phyloP scores from a whole-genome alignment of 2,797 vertebrate species.

The Lerista edwardsae region DNA sequence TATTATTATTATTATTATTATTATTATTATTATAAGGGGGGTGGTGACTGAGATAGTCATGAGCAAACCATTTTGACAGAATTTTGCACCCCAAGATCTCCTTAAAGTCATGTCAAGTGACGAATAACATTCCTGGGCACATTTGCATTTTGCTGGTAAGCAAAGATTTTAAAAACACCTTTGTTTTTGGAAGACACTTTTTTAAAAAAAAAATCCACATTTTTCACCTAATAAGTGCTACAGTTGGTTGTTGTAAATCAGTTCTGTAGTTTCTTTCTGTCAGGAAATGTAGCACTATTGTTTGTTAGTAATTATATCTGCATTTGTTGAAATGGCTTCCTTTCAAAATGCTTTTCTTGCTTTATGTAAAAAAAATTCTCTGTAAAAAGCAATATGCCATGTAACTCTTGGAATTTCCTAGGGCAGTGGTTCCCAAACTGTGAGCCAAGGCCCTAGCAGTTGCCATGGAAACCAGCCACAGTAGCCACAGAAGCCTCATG shows the following conservation, averaged over 20 bases:
- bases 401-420: neutral
- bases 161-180: neutral
- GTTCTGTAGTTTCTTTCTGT: too few relatives aligned
- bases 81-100: neutral
- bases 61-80: neutral
- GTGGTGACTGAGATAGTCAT: neutral
- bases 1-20: too few relatives aligned
- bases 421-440: too few relatives aligned
- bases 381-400: neutral
- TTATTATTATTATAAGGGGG: too few relatives aligned
- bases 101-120: neutral
- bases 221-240: neutral
- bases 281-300: neutral
- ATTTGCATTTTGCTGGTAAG: neutral
- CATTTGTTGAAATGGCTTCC: neutral
- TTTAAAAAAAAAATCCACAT: neutral
- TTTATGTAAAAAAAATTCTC: neutral
- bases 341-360: neutral
- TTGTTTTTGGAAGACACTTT: neutral
- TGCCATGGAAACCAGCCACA: too few relatives aligned
- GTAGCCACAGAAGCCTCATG: too few relatives aligned
- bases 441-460: too few relatives aligned
- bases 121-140: neutral
- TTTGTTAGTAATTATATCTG: neutral
- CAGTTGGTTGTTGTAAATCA: too few relatives aligned